These are phyloP conservation scores for Listronotus oregonensis DNA, from an alignment of 1,140 invertebrate species.

Conservation along the genomic window DNA sequence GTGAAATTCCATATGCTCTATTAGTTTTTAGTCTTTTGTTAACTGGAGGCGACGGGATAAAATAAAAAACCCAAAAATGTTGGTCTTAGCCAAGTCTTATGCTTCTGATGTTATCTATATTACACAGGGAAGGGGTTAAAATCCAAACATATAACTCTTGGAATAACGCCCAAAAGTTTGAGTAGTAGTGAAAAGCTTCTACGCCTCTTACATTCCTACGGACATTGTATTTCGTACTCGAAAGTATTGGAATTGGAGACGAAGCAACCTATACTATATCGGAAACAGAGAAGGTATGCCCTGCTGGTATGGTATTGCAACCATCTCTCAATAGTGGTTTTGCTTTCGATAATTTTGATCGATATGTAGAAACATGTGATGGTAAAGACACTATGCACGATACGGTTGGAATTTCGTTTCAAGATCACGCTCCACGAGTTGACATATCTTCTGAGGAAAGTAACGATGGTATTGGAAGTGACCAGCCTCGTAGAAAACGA, in stretches of 20 bases:
- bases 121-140: conserved; percentile 24
- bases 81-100: too few species aligned
- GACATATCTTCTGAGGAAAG: too few species aligned
- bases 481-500: too few species aligned
- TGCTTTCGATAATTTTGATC: conserved; percentile 57
- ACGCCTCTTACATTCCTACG: conserved; percentile 26
- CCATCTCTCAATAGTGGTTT: conserved; percentile 46
- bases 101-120: too few species aligned
- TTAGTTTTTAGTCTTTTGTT: too few species aligned
- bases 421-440: too few species aligned
- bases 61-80: too few species aligned
- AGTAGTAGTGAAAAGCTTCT: conserved; percentile 45
- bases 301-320: conserved; percentile 42
- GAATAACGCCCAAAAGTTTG: conserved; percentile 49
- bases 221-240: conserved; percentile 48
- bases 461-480: too few species aligned
- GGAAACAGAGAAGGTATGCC: conserved; percentile 34
- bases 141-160: conserved; percentile 46
- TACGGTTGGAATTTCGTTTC: conserved; percentile 58
- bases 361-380: conserved; percentile 55
- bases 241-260: conserved; percentile 44
- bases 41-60: too few species aligned
- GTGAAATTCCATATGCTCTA: too few species aligned
- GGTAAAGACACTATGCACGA: conserved; percentile 58
- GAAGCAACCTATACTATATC: conserved; percentile 1